Evolutionary conservation across 2,888 invertebrate species (phyloP).

Genomic region (Rotaria socialis): DNA sequence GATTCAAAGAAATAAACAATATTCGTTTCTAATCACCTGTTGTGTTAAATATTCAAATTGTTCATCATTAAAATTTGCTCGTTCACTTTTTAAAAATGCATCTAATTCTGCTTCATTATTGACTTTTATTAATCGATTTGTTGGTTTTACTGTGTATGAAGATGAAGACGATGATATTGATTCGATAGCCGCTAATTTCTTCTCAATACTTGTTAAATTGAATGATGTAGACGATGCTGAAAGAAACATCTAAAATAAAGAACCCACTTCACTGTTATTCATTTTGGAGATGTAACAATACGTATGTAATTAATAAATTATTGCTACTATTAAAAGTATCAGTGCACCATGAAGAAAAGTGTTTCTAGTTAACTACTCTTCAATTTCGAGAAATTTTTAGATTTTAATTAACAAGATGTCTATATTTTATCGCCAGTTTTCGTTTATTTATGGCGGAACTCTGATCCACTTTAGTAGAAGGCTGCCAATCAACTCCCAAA

Average conservation of each 20-base stretch:
- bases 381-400: too few species aligned
- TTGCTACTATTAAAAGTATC: too few species aligned
- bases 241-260: not conserved
- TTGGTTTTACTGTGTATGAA: not conserved
- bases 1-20: too few species aligned
- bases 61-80: conserved; percentile 24
- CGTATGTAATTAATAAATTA: too few species aligned
- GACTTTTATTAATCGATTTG: not conserved
- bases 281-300: too few species aligned
- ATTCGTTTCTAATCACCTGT: not conserved
- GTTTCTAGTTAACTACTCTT: too few species aligned
- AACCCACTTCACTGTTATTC: not conserved
- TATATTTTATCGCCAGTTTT: too few species aligned
- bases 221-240: not conserved
- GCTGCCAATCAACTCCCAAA: too few species aligned
- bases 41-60: not conserved
- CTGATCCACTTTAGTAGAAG: too few species aligned
- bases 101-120: conserved; percentile 31
- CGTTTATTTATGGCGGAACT: too few species aligned
- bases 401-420: too few species aligned
- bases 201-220: conserved; percentile 23
- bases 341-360: too few species aligned
- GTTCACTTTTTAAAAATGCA: conserved; percentile 30
- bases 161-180: not conserved
- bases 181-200: conserved; percentile 18